Conservation (phyloP, 2,797 vertebrate genomes). For the Macropodus opercularis region DNA sequence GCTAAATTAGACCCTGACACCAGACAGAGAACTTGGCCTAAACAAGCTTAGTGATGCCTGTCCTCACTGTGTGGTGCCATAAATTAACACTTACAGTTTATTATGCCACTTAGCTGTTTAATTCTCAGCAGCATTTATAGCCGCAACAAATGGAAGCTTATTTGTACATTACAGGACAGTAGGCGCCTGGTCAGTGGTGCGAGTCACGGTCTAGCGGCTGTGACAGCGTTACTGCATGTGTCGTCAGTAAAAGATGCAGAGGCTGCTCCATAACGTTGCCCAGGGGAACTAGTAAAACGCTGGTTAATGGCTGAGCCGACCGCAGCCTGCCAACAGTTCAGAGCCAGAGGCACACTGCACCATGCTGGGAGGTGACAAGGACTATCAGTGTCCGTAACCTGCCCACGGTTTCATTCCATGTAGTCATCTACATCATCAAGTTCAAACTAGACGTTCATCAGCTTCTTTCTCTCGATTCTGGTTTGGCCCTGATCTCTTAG, state of each 20-base stretch:
- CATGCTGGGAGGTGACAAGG: slow-evolving; percentile 5
- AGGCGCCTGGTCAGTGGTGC: slow-evolving; percentile 31
- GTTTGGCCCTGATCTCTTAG: background rate
- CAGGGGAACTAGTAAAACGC: slow-evolving; percentile 70
- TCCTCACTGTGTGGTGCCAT: background rate
- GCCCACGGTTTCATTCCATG: slow-evolving; percentile 3
- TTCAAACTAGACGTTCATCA: slow-evolving; percentile 31
- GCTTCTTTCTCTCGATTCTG: slow-evolving; percentile 3
- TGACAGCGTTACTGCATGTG: slow-evolving; percentile 45
- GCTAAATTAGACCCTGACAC: no score
- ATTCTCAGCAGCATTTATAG: background rate
- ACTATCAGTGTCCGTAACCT: no score
- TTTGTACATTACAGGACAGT: slow-evolving; percentile 20
- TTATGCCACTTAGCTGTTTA: background rate
- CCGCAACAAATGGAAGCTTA: no score
- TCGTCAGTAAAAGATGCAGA: slow-evolving; percentile 68
- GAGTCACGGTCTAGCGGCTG: slow-evolving; percentile 53
- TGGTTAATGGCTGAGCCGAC: slow-evolving; percentile 50
- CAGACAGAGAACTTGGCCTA: background rate
- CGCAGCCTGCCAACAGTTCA: slow-evolving; percentile 40
- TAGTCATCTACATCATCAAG: background rate
- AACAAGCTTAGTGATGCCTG: background rate
- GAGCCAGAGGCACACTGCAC: slow-evolving; percentile 19
- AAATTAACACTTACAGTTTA: background rate
- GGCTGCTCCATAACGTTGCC: slow-evolving; percentile 55